Evolutionary conservation across 2,888 invertebrate genomes (phyloP).

Genomic region (Sminthurides aquaticus): DNA sequence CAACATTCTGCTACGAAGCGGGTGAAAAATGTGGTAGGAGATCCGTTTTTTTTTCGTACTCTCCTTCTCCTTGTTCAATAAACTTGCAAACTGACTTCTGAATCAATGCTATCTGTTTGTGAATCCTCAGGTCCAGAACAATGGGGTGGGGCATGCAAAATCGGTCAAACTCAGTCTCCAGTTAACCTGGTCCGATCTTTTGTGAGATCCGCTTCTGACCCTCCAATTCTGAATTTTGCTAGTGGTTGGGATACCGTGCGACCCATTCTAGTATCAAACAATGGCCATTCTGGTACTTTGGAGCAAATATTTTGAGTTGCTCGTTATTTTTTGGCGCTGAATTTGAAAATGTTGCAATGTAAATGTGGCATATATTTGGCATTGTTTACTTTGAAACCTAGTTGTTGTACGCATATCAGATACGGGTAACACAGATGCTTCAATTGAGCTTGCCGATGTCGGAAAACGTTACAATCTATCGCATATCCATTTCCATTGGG

Average conservation of each 20-base stretch:
- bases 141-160: background rate
- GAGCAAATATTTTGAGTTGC: no score
- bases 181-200: background rate
- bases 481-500: slow-evolving; percentile 75
- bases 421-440: slow-evolving; percentile 50
- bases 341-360: no score
- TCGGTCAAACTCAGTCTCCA: background rate
- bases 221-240: background rate
- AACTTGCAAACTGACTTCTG: no score
- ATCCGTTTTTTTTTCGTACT: no score
- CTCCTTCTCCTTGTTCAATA: no score
- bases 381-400: no score
- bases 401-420: background rate
- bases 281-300: background rate
- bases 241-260: background rate
- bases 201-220: background rate
- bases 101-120: no score
- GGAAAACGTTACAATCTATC: background rate
- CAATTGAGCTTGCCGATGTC: background rate
- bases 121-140: background rate
- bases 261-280: background rate
- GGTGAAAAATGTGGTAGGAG: background rate
- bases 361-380: no score
- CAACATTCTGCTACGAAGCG: background rate
- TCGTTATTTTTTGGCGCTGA: no score